Base-by-base conservation (phyloP, 2,797 vertebrate genomes). In the Loris lydekkerianus region DNA sequence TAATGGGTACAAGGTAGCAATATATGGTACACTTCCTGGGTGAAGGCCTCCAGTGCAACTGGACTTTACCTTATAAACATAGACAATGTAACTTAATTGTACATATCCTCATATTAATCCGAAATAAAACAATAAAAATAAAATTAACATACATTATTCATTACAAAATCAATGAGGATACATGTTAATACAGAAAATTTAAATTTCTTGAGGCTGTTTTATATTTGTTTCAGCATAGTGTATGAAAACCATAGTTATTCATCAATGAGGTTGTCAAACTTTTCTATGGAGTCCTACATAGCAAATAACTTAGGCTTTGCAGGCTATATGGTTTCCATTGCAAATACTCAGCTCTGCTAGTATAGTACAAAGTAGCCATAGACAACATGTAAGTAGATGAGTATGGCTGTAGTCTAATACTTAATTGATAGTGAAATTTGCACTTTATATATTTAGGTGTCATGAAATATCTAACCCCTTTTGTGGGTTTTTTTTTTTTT, bases 341-440 rank as follows among this genome's bases (percentile, higher is more conserved):
- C 67, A 92, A 86, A 89, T 27, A 20, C 2, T 80, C 72, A 84
- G 6, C 53, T 70, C 23, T 91, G 23, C 27, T 56, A 10, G 65
- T 83, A 18, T 9, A 23, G 15, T 63, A 43, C 58, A 69, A 86
- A 77, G 37, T 18, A 83, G n/a, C 17, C 37, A 80, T 0, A 83
- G 67, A 77, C 10, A 46, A 49, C 72, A 58, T n/a, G 4, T 49
- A 94, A 93, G 82, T 78, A 6, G 77, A 87, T 91, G 72, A 89
- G 10, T 90, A 46, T 49, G 63, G n/a, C 27, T 85, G 18, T 58
- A 14, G 89, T 56, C 43, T n/a, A 89, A 94, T 88, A 87, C n/a
- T 92, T 86, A 96, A 95, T 89, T 85, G 73, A 91, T 58, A 27
- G 4, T 31, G 40, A 94, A 88, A 93, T 86, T 63, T 94, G 80